A percentile compares a stretch with the other conserved stretches of the same genome.
These are phyloP conservation scores for Euphydryas editha DNA, from an alignment of 2,888 invertebrate species.

Conservation along the genomic window DNA sequence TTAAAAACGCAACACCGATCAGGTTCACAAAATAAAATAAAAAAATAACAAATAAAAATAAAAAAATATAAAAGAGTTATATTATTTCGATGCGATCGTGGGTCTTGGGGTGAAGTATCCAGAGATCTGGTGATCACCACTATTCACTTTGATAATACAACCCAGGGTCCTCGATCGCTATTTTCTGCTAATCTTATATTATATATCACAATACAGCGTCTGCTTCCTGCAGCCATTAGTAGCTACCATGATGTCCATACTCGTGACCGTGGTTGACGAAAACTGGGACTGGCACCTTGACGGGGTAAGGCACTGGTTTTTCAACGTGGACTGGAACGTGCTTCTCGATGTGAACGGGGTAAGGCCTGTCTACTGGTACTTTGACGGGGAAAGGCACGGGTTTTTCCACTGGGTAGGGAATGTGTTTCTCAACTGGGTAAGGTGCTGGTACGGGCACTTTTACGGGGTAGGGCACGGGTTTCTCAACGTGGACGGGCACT, in stretches of 20 bases:
- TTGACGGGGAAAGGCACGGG: conserved; percentile 81
- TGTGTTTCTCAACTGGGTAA: conserved; percentile 87
- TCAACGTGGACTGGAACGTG: conserved; percentile 87
- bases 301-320: conserved; percentile 86
- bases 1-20: conserved; percentile 68
- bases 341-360: conserved; percentile 87
- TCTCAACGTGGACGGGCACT: conserved; percentile 82
- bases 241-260: conserved; percentile 81
- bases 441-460: conserved; percentile 88
- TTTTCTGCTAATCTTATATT: conserved; percentile 78
- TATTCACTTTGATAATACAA: conserved; percentile 61
- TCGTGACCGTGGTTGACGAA: conserved; percentile 79
- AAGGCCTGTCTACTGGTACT: conserved; percentile 84
- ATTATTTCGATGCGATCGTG: conserved; percentile 69
- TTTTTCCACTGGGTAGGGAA: conserved; percentile 85
- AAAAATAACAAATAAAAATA: conserved; percentile 67
- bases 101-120: conserved; percentile 57
- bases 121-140: conserved; percentile 59
- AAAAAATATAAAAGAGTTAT: conserved; percentile 59
- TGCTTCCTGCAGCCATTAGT: conserved; percentile 82
- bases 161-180: conserved; percentile 64
- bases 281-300: conserved; percentile 84
- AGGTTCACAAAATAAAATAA: conserved; percentile 63
- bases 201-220: conserved; percentile 81
- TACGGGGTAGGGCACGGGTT: conserved; percentile 86